Base-by-base conservation (phyloP, 2,113 vertebrate genomes). In the Mesocricetus auratus region DNA sequence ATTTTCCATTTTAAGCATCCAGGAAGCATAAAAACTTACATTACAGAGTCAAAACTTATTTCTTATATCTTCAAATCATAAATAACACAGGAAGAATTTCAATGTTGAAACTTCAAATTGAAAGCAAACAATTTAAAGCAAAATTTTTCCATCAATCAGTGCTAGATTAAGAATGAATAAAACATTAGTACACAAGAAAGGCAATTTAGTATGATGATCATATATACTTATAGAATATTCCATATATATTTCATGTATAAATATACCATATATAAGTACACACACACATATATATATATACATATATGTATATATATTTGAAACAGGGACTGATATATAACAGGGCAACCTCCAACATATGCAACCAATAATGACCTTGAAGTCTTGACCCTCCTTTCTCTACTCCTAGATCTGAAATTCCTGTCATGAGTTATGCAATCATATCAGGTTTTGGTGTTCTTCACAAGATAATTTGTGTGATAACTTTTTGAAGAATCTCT, bases 1-100 rank as follows among this genome's bases (percentile, higher is more conserved):
- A 22, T 7, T 73, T 95, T 93, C 83, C 62, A 64, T 91, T 85
- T 75, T 77, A 93, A 89, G 3, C 13, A 81, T n/a, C 21, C 15
- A 64, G n/a, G 78, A 33, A 88, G n/a, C 36, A 83, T 58, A 50
- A 78, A 94, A 89, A 88, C 39, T 58, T 66, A 39, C 60, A 90
- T 29, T 36, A 26, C 39, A 16, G 74, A 83, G 68, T 24, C 42
- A 79, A 86, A 82, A 12, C 24, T 73, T 21, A 36, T 62, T 85
- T 89, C 36, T 78, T 42, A 12, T 45, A 83, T 83, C 17, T 78
- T 74, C 53, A 62, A 75, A 33, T 91, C 58, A 78, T 47, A 89
- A 91, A 91, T 87, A 53, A 73, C 53, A 71, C 6, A 60, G 47
- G 58, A 58, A 66, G 62, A 9, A 66, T 58, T 93, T 53, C 69